Evolutionary conservation across 2,888 invertebrate genomes (phyloP).

Genomic region (Laothoe populi): DNA sequence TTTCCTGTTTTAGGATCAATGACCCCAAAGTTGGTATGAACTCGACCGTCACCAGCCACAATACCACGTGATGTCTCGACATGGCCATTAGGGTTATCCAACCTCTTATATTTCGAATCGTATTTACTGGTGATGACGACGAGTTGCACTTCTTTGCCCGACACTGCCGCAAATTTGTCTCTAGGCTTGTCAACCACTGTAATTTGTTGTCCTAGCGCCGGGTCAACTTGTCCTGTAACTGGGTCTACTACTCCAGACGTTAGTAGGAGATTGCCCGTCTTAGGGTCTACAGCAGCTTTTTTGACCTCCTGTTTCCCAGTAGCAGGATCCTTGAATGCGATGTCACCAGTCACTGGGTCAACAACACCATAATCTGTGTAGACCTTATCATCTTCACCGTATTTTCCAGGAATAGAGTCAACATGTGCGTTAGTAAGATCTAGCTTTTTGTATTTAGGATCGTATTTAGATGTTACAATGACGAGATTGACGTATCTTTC

Average conservation of each 20-base stretch:
- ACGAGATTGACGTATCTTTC: slow-evolving; percentile 80
- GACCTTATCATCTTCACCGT: slow-evolving; percentile 79
- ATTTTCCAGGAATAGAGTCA: slow-evolving; percentile 68
- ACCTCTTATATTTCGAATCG: slow-evolving; percentile 81
- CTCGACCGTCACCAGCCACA: slow-evolving; percentile 66
- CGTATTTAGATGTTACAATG: slow-evolving; percentile 84
- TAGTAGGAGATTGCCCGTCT: slow-evolving; percentile 85
- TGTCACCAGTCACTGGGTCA: slow-evolving; percentile 84
- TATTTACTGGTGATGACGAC: slow-evolving; percentile 83
- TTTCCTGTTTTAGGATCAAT: slow-evolving; percentile 84
- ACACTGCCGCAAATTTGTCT: slow-evolving; percentile 65
- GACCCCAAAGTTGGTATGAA: slow-evolving; percentile 81
- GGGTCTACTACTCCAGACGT: slow-evolving; percentile 85
- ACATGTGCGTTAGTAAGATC: slow-evolving; percentile 81
- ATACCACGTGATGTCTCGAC: slow-evolving; percentile 79
- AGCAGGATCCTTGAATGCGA: slow-evolving; percentile 83
- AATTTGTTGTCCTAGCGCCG: slow-evolving; percentile 83
- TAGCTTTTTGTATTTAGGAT: slow-evolving; percentile 80
- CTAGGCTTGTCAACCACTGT: slow-evolving; percentile 73
- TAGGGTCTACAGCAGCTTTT: slow-evolving; percentile 86
- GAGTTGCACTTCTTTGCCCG: slow-evolving; percentile 80
- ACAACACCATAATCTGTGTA: slow-evolving; percentile 85
- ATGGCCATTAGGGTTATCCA: slow-evolving; percentile 82
- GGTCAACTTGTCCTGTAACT: slow-evolving; percentile 81
- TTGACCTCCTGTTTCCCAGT: slow-evolving; percentile 87